These are phyloP conservation scores for Hypolimnas misippus DNA, from an alignment of 2,888 invertebrate genomes.

Conservation along the genomic window DNA sequence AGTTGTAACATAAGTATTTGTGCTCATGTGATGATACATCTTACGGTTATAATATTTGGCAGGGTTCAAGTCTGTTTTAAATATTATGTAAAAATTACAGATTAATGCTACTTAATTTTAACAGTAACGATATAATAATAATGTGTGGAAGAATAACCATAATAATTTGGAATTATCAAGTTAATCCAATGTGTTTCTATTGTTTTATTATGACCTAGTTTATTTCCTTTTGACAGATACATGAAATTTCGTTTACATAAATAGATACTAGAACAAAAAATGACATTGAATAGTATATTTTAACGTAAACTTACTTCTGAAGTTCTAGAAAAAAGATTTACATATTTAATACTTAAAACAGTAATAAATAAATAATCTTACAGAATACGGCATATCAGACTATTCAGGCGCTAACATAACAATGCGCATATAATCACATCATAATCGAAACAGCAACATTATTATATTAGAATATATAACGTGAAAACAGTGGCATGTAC, in stretches of 20 bases:
- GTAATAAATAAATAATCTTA: conserved; percentile 37
- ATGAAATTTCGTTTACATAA: neutral
- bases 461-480: conserved; percentile 34
- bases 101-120: conserved; percentile 16
- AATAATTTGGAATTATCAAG: neutral
- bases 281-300: neutral
- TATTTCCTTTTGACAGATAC: neutral
- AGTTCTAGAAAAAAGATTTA: conserved; percentile 1
- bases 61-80: conserved; percentile 63
- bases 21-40: conserved; percentile 40
- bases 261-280: neutral
- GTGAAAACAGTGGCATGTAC: conserved; percentile 22
- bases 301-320: conserved; percentile 8
- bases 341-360: conserved; percentile 28
- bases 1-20: conserved; percentile 5
- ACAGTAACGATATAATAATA: neutral
- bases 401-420: conserved; percentile 32
- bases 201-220: neutral
- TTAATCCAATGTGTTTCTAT: neutral
- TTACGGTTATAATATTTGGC: conserved; percentile 70
- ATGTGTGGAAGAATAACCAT: neutral
- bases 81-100: conserved; percentile 33
- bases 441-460: conserved; percentile 30
- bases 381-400: conserved; percentile 29
- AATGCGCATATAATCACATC: conserved; percentile 15